phyloP scores from a whole-genome alignment of 2,113 vertebrate genomes.

The Rattus norvegicus region GRCr8 NC_086033.1:35752001-35752500 shows the following conservation, averaged over 20 bases:
- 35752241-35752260: background rate
- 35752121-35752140: background rate
- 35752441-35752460: background rate
- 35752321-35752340: background rate
- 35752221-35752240: background rate
- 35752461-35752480: background rate
- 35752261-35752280: slow-evolving; percentile 48
- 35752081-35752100: background rate
- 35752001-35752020: background rate
- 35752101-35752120: background rate
- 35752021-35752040: background rate
- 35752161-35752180: background rate
- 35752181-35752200: background rate
- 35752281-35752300: slow-evolving; percentile 26
- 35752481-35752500: background rate
- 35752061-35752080: background rate
- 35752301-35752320: background rate
- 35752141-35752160: background rate
- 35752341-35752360: slow-evolving; percentile 9
- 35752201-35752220: background rate
- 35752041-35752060: background rate
- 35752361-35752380: background rate
- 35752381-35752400: background rate
- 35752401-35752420: background rate
- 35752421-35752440: background rate